Evolutionary conservation across 2,113 vertebrate species (phyloP).

Genomic region (Crocuta crocuta): DNA sequence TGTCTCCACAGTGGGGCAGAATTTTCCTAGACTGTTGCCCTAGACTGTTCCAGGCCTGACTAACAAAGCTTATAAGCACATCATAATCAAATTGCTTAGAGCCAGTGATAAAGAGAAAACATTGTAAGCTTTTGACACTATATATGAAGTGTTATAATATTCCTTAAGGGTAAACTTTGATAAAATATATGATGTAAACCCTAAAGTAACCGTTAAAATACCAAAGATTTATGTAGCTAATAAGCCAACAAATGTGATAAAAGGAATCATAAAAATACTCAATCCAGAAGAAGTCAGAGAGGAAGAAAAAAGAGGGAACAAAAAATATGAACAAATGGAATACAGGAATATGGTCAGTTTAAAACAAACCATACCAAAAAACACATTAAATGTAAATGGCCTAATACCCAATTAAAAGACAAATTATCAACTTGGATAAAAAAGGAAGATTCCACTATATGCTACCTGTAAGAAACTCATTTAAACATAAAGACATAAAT

Average conservation of each 20-base stretch:
- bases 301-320: background rate
- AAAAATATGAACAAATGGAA: background rate
- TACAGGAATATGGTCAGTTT: background rate
- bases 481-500: background rate
- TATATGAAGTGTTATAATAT: background rate
- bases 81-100: conserved; percentile 47
- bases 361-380: background rate
- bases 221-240: background rate
- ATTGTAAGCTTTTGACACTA: background rate
- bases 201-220: conserved; percentile 6
- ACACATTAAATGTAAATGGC: conserved; percentile 37
- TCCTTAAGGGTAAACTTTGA: background rate
- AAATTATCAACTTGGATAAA: background rate
- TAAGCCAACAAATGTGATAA: conserved; percentile 9
- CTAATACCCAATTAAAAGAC: background rate
- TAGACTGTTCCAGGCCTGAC: background rate
- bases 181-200: background rate
- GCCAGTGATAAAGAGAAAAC: conserved; percentile 20
- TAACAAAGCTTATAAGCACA: conserved; percentile 26
- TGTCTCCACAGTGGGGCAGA: background rate
- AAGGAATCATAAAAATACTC: background rate
- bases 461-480: background rate
- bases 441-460: background rate
- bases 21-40: background rate
- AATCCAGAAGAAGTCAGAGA: background rate